Conservation (phyloP, 1,140 invertebrate species). For the Pseudomyrmex concolor region DNA sequence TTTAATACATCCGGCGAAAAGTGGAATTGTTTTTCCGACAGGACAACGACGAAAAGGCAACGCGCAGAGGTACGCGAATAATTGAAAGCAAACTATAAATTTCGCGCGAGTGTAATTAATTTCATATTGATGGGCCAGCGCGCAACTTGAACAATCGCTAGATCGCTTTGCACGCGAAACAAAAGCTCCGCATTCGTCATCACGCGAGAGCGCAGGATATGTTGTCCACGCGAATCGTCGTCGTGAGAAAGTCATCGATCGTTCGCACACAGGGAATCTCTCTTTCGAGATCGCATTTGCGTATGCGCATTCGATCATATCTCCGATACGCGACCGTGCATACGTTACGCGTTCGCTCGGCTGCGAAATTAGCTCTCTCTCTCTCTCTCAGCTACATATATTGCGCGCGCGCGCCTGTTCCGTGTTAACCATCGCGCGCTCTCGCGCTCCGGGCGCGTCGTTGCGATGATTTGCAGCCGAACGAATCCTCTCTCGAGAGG, state of each 20-base stretch:
- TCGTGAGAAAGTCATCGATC: constrained; percentile 33
- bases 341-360: constrained; percentile 23
- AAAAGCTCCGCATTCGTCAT: too few species aligned
- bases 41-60: too few species aligned
- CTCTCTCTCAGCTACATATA: constrained; percentile 15
- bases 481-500: constrained; percentile 28
- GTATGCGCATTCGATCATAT: constrained; percentile 58
- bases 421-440: constrained; percentile 41
- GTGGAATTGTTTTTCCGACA: background rate
- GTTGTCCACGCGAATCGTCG: too few species aligned
- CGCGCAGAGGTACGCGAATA: too few species aligned
- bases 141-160: too few species aligned
- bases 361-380: constrained; percentile 63
- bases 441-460: constrained; percentile 12
- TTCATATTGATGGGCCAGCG: too few species aligned
- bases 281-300: constrained; percentile 50
- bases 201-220: too few species aligned
- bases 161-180: too few species aligned
- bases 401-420: constrained; percentile 15
- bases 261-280: constrained; percentile 47
- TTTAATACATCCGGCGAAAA: constrained; percentile 1
- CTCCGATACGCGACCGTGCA: constrained; percentile 27
- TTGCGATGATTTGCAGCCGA: constrained; percentile 48
- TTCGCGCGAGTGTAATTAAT: too few species aligned
- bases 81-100: too few species aligned